Evolutionary conservation across 1,140 invertebrate species (phyloP).

Genomic region (Lepeophtheirus salmonis): DNA sequence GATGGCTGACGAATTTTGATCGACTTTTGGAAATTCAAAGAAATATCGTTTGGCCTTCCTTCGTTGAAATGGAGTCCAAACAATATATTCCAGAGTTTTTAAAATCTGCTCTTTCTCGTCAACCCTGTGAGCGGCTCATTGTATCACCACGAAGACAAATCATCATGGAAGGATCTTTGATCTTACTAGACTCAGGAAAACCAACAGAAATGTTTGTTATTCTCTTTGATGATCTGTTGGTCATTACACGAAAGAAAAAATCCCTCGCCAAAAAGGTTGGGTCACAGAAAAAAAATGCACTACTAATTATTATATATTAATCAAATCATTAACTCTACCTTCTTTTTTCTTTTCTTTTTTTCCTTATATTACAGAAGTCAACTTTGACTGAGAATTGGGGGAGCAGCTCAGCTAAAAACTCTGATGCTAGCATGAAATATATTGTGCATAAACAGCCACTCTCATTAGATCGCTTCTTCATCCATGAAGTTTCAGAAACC

Average conservation of each 20-base stretch:
- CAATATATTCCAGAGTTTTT: constrained; percentile 41
- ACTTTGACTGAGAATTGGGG: constrained; percentile 35
- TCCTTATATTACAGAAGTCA: constrained; percentile 29
- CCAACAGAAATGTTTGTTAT: constrained; percentile 41
- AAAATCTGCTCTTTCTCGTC: constrained; percentile 34
- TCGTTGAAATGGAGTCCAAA: constrained; percentile 42
- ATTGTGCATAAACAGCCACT: constrained; percentile 45
- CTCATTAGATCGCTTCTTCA: constrained; percentile 42
- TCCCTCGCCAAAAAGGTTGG: constrained; percentile 35
- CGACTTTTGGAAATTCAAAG: constrained; percentile 45
- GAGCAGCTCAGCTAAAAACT: constrained; percentile 23
- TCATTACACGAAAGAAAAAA: constrained; percentile 44
- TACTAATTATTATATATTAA: background rate
- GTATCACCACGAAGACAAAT: constrained; percentile 39
- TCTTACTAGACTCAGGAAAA: constrained; percentile 37
- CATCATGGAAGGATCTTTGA: constrained; percentile 40
- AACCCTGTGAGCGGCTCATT: constrained; percentile 47
- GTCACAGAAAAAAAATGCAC: background rate
- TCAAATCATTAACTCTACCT: background rate
- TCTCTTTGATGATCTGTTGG: constrained; percentile 48
- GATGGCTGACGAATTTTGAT: constrained; percentile 52
- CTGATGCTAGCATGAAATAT: constrained; percentile 33
- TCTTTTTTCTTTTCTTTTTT: constrained; percentile 18
- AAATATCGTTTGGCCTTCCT: constrained; percentile 44
- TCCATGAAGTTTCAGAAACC: constrained; percentile 40